phyloP scores from a whole-genome alignment of 2,797 vertebrate genomes.

The Linurgus olivaceus region DNA sequence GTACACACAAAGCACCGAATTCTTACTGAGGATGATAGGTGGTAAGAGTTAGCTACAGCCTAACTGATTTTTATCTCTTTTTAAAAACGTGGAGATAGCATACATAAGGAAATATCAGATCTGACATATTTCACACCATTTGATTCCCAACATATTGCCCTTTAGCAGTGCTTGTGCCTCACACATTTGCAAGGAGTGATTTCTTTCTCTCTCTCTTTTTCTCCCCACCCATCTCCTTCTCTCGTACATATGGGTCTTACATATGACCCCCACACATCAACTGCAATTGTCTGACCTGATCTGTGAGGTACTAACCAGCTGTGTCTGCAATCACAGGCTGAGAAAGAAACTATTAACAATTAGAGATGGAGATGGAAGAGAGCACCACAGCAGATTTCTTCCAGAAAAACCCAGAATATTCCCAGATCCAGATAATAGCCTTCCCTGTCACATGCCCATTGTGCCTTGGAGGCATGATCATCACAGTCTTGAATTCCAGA shows the following conservation, averaged over 20 bases:
- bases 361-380: not conserved
- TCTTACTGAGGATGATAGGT: not conserved
- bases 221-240: not conserved
- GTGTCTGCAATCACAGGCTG: not conserved
- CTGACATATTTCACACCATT: not conserved
- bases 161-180: not conserved
- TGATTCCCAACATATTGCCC: not conserved
- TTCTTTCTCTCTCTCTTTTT: not conserved
- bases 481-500: not conserved
- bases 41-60: not conserved
- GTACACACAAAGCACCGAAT: not conserved
- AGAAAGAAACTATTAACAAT: not conserved
- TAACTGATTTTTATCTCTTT: not conserved
- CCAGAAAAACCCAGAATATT: not conserved
- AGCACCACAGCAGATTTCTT: not conserved
- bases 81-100: not conserved
- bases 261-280: slow-evolving; percentile 26
- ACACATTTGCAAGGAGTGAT: not conserved
- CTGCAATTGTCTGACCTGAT: slow-evolving; percentile 10
- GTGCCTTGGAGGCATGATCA: not conserved
- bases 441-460: not conserved
- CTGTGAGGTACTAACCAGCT: slow-evolving; percentile 32
- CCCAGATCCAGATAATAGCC: not conserved
- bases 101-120: not conserved
- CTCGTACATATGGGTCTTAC: slow-evolving; percentile 3